Evolutionary conservation across 2,797 vertebrate genomes (phyloP), one percentile per base, ranked within the genome.

Genomic region (Tangara arthus): DNA sequence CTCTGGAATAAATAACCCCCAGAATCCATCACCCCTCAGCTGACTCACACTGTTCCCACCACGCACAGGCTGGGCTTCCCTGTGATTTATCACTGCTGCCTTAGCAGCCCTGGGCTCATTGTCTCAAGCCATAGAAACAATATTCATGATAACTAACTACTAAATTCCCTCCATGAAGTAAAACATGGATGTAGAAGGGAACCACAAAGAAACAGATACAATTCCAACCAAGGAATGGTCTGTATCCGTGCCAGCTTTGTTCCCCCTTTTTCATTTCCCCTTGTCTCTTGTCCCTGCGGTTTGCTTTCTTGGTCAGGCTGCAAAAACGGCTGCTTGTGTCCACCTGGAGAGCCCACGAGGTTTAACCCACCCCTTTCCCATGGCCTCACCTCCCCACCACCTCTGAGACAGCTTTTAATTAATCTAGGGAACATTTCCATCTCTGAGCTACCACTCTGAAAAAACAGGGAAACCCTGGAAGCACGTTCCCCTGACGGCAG

Each of bases 231-330:
- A 37, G 23, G 42, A 47, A 37, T 6, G 28, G 4, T 44, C 42
- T 52, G 37, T 41, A 23, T 1, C 15, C 23, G 6, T 0, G 3
- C 42, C 47, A 86, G 28, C 17, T 56, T 89, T 0, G 0, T 9
- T 87, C 1, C 0, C 20, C 9, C 2, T 59, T 28, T 11, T 10
- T 46, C 13, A 32, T 53, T 64, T 63, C 26, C 63, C 64, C 3
- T 15, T 3, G 1, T 60, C 23, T 44, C 23, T 71, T 70, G 11
- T 73, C 21, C 15, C 5, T 15, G 18, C 39, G 35, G 12, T 56
- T 96, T 76, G 28, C 27, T 35, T 57, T 13, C 20, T 27, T 65
- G n/a, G 28, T 71, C 34, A 35, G 46, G 17, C 23, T 70, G 57
- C 57, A 41, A 68, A 60, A 86, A 9, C 10, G 42, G 12, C 28